Evolutionary conservation across 1,140 invertebrate species (phyloP).

Genomic region (Akabosia matsudoensis): DNA sequence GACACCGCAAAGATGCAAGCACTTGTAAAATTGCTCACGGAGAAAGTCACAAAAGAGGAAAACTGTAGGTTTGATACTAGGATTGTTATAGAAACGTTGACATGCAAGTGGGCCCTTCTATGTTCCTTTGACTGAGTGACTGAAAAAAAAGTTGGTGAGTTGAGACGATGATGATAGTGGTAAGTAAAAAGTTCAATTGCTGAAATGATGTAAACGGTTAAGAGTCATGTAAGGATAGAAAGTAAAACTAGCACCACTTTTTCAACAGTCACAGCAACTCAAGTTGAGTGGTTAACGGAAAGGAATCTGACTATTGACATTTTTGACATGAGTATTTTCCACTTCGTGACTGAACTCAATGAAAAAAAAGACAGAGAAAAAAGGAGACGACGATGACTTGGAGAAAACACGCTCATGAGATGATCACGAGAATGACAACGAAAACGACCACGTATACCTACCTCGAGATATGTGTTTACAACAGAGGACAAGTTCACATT

Average conservation of each 20-base stretch:
- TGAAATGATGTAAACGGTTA: not conserved
- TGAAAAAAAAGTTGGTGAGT: no score
- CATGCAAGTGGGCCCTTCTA: not conserved
- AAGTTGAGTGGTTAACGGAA: constrained; percentile 11
- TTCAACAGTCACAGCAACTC: not conserved
- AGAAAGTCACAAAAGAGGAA: no score
- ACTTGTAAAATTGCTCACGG: no score
- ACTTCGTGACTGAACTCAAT: constrained; percentile 18
- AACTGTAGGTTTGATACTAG: no score
- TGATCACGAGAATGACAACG: not conserved
- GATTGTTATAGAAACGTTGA: no score
- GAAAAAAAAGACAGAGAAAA: not conserved
- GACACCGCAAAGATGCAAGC: no score
- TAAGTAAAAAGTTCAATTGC: not conserved
- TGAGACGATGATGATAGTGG: not conserved
- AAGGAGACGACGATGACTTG: not conserved
- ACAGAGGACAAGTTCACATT: not conserved
- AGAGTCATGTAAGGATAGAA: not conserved
- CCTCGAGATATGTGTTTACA: no score
- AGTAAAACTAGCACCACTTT: not conserved
- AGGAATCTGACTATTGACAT: constrained; percentile 23
- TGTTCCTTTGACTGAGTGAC: not conserved
- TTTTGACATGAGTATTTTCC: constrained; percentile 23
- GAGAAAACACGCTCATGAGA: no score
- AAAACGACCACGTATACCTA: not conserved